A percentile compares a stretch with the other conserved stretches of the same genome.
These are phyloP conservation scores for Keiferia lycopersicella DNA, from an alignment of 2,888 invertebrate species.

Conservation along the genomic window DNA sequence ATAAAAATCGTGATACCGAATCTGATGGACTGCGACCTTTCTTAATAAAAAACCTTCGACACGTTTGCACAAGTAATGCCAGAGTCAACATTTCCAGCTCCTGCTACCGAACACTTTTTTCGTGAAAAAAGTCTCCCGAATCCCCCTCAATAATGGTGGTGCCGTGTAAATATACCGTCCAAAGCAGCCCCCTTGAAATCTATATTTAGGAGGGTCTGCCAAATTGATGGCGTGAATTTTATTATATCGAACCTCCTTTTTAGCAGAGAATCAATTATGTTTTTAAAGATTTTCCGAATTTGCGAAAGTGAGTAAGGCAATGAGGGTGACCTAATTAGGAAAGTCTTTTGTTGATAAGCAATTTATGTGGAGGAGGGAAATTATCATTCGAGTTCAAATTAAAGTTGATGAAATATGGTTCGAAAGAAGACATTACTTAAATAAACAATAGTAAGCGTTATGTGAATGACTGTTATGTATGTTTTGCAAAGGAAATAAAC, in stretches of 20 bases:
- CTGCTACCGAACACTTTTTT: conserved; percentile 44
- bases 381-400: neutral
- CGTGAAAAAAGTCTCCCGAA: conserved; percentile 28
- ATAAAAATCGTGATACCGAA: neutral
- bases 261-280: conserved; percentile 15
- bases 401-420: neutral
- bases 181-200: conserved; percentile 24
- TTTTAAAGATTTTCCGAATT: conserved; percentile 14
- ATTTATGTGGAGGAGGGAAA: neutral
- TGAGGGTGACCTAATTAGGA: conserved; percentile 8
- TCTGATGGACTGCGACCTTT: conserved; percentile 9
- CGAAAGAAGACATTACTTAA: neutral
- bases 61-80: conserved; percentile 74
- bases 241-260: conserved; percentile 20
- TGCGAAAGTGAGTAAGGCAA: neutral
- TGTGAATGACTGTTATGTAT: too few relatives aligned
- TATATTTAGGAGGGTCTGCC: conserved; percentile 26
- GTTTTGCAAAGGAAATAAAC: neutral
- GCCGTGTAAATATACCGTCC: conserved; percentile 27
- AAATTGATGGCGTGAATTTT: conserved; percentile 25
- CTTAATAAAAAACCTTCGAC: conserved; percentile 55
- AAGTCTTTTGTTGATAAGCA: neutral
- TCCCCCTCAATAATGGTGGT: conserved; percentile 29
- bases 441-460: neutral
- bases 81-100: conserved; percentile 59